phyloP scores from a whole-genome alignment of 1,140 invertebrate genomes.

The Cherax destructor region DNA sequence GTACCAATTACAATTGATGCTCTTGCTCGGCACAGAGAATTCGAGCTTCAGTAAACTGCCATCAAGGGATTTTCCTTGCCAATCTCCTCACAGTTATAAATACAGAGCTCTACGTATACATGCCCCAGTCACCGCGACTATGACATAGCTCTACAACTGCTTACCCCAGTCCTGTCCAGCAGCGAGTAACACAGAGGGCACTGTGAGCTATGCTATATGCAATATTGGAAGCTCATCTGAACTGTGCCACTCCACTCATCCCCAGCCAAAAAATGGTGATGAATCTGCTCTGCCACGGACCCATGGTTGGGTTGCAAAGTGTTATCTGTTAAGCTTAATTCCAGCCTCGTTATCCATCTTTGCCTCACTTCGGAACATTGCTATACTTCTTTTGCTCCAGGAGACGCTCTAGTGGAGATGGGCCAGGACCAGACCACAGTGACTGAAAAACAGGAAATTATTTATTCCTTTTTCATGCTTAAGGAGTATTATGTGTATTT shows the following conservation, averaged over 20 bases:
- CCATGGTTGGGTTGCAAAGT: slow-evolving; percentile 22
- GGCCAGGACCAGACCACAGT: slow-evolving; percentile 85
- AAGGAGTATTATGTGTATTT: too few species aligned
- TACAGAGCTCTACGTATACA: slow-evolving; percentile 54
- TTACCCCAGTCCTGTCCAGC: slow-evolving; percentile 41
- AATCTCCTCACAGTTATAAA: slow-evolving; percentile 55
- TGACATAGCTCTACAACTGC: slow-evolving; percentile 33
- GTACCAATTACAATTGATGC: slow-evolving; percentile 18
- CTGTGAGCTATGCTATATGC: slow-evolving; percentile 24
- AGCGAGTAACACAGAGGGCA: slow-evolving; percentile 19
- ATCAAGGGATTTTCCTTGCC: slow-evolving; percentile 38
- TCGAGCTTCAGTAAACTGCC: slow-evolving; percentile 42
- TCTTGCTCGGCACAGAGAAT: slow-evolving; percentile 4
- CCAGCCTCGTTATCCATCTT: background rate
- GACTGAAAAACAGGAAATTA: slow-evolving; percentile 78
- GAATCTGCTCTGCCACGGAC: slow-evolving; percentile 18
- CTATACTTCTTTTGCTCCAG: slow-evolving; percentile 82
- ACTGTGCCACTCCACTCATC: slow-evolving; percentile 16
- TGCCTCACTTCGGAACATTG: slow-evolving; percentile 62
- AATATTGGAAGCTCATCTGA: slow-evolving; percentile 27
- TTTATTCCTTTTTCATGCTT: background rate
- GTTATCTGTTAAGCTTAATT: slow-evolving; percentile 19
- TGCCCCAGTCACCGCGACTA: slow-evolving; percentile 31
- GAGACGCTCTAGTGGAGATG: slow-evolving; percentile 86
- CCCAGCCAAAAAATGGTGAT: slow-evolving; percentile 3